These are phyloP conservation scores for Zaprionus obscuricornis DNA, from an alignment of 2,888 invertebrate genomes.

Conservation along the genomic window DNA sequence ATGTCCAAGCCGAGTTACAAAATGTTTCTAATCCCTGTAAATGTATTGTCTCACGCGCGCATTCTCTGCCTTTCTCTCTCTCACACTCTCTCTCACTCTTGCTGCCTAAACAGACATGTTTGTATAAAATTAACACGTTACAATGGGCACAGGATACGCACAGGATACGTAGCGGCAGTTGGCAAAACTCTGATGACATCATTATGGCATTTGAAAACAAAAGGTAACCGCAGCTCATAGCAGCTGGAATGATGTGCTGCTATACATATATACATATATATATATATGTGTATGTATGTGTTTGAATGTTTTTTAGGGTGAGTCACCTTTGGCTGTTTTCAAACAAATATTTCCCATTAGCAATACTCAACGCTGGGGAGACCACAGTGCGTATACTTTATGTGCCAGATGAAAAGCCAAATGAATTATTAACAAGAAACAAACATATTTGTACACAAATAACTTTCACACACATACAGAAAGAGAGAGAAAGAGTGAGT, in stretches of 20 bases:
- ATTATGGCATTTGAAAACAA: constrained; percentile 74
- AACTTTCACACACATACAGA: constrained; percentile 41
- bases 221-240: constrained; percentile 66
- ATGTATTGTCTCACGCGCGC: constrained; percentile 17
- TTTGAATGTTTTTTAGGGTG: constrained; percentile 38
- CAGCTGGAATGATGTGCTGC: background rate
- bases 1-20: constrained; percentile 42
- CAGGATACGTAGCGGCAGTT: constrained; percentile 42
- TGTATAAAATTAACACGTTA: constrained; percentile 66
- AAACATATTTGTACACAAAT: constrained; percentile 67
- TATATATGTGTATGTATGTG: constrained; percentile 3
- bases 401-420: constrained; percentile 69
- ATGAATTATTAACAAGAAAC: constrained; percentile 78
- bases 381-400: constrained; percentile 73
- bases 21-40: constrained; percentile 62
- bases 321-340: constrained; percentile 76
- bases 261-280: background rate
- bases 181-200: constrained; percentile 65
- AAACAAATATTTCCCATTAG: constrained; percentile 79
- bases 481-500: too few species aligned
- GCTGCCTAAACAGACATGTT: constrained; percentile 47
- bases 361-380: constrained; percentile 51
- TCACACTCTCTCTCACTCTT: background rate
- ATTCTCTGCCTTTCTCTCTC: background rate
- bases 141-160: constrained; percentile 41